Percentiles rank a stretch among this genome's conserved stretches.
phyloP scores from a whole-genome alignment of 2,113 vertebrate species.

The Passerina amoena region DNA sequence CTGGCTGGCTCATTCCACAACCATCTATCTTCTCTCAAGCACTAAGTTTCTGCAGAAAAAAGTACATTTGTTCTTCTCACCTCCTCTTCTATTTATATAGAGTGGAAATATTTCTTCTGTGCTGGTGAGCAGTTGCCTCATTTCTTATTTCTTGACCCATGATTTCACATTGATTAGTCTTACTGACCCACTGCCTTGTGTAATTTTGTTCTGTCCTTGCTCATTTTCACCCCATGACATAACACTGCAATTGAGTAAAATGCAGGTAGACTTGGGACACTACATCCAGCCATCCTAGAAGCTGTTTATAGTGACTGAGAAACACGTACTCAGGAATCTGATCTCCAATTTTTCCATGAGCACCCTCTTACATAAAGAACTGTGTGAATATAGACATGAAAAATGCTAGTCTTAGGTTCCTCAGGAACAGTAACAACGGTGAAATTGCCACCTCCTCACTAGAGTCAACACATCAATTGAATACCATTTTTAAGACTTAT shows the following conservation, averaged over 20 bases:
- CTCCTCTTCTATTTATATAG: background rate
- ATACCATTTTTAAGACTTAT: background rate
- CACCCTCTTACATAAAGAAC: background rate
- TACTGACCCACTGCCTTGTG: background rate
- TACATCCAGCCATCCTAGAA: background rate
- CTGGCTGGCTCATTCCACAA: background rate
- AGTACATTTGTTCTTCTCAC: background rate
- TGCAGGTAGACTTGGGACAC: background rate
- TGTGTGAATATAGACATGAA: background rate
- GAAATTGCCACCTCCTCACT: background rate
- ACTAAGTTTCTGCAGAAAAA: background rate
- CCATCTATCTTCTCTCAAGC: background rate
- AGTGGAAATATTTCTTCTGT: background rate
- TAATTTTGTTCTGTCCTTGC: background rate
- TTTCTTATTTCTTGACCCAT: background rate
- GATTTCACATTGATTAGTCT: background rate
- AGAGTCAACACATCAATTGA: background rate
- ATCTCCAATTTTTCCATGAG: background rate
- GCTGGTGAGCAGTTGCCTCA: background rate
- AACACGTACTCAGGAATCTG: background rate
- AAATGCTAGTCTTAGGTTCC: background rate
- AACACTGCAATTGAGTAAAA: background rate
- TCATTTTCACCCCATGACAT: background rate
- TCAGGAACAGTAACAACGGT: background rate
- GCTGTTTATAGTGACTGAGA: background rate